Conservation (phyloP, 92 coral and sea anemone genomes). For the Zoanthus sansibaricus region DNA sequence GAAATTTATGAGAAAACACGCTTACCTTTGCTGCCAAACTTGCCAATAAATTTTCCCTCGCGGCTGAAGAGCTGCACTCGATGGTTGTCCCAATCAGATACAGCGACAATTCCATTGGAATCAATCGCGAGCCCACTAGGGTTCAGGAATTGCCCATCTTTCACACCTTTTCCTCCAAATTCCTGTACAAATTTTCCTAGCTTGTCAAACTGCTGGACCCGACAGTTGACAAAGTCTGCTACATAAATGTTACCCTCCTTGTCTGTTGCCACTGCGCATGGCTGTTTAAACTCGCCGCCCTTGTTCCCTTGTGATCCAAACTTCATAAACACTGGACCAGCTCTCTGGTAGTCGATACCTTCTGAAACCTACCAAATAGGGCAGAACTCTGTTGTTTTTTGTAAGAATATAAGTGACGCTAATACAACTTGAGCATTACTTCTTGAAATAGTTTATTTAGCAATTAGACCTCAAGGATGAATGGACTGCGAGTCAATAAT, state of each 20-base stretch:
- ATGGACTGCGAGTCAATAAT: too few relatives aligned
- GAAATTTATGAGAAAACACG: too few relatives aligned
- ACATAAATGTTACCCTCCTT: conserved; percentile 82
- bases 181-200: conserved; percentile 82
- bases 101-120: conserved; percentile 82
- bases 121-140: conserved; percentile 93
- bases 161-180: conserved; percentile 85
- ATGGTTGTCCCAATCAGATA: conserved; percentile 92
- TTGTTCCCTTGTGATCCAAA: conserved; percentile 88
- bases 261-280: conserved; percentile 87
- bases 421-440: too few relatives aligned
- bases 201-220: conserved; percentile 84
- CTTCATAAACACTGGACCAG: conserved; percentile 81
- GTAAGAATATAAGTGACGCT: not conserved
- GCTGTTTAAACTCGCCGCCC: conserved; percentile 89
- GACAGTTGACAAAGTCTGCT: conserved; percentile 89
- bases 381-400: not conserved
- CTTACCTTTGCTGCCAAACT: conserved; percentile 93
- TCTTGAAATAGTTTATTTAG: too few relatives aligned
- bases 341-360: conserved; percentile 84
- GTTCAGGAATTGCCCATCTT: conserved; percentile 91
- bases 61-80: conserved; percentile 90
- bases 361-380: conserved; percentile 66
- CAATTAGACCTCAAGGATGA: too few relatives aligned
- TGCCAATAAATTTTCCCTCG: conserved; percentile 82